Base-by-base conservation (phyloP, 2,113 vertebrate genomes). In the Chaetodon auriga region DNA sequence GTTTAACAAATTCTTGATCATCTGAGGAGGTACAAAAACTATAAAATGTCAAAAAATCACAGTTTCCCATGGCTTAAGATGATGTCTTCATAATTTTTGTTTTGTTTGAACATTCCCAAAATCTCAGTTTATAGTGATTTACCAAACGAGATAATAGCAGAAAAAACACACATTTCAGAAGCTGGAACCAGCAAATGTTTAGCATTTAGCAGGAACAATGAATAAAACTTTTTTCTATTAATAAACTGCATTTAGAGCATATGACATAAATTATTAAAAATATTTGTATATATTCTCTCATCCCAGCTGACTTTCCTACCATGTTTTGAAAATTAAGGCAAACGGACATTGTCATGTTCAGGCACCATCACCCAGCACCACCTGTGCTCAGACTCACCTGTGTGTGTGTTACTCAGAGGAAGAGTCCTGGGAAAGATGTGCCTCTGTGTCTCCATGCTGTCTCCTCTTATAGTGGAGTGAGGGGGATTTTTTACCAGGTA, bases 401-500 rank as follows among this genome's bases (percentile, higher is more conserved):
- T 83, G 38, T 45, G 25, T 78, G 70, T 54, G 38, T 48, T 8
- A 38, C 43, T 90, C 75, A 83, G 92, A 85, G 46, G 77, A 71
- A 21, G 83, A 77, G 80, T 82, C 85, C 72, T 54, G 38, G 65
- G 63, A 62, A 35, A 35, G 64, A 10, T 86, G 89, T 91, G 89
- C 75, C 76, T 90, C 25, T 84, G 61, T 71, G 74, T 54, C 23
- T 87, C 85, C 88, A 93, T 94, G 70, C 66, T 86, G 78, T 61
- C 81, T 82, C 83, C 80, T 94, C 72, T 94, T 95, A 95, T 95
- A 94, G 78, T 83, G 74, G n/a, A 82, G 12, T 30, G 8, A 74
- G 38, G 89, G 92, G 92, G 72, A 84, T 68, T 93, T 74, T 48
- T 30, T 4, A 21, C 36, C 83, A 78, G 77, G 66, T 83, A 45